These are phyloP conservation scores for Bombus pascuorum DNA, from an alignment of 1,140 invertebrate genomes.

Conservation along the genomic window DNA sequence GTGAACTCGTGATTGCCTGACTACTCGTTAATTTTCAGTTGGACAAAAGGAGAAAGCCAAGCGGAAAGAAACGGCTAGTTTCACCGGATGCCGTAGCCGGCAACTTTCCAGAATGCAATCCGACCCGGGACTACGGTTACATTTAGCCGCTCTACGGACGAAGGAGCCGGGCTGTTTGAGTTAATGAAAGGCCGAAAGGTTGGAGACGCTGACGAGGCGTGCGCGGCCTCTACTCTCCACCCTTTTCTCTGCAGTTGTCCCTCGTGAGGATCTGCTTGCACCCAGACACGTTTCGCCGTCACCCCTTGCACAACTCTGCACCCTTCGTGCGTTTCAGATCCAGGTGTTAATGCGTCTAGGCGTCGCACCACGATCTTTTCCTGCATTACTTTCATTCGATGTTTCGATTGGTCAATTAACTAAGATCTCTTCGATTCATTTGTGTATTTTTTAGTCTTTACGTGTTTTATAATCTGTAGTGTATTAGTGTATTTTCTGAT, in stretches of 20 bases:
- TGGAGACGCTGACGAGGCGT: conserved; percentile 73
- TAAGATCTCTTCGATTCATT: no score
- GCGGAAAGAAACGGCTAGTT: conserved; percentile 42
- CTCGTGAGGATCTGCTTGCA: conserved; percentile 24
- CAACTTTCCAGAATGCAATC: conserved; percentile 74
- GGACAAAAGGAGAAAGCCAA: conserved; percentile 44
- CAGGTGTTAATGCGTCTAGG: conserved; percentile 9
- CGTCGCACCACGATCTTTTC: background rate
- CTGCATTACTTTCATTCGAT: no score
- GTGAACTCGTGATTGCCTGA: conserved; percentile 41
- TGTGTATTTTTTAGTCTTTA: no score
- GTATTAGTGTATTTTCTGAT: no score
- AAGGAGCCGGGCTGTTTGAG: conserved; percentile 70
- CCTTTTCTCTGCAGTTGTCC: conserved; percentile 24
- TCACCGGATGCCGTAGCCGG: conserved; percentile 56
- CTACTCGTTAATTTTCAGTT: conserved; percentile 60
- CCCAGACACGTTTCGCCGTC: conserved; percentile 20
- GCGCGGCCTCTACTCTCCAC: conserved; percentile 4
- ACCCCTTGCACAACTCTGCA: no score
- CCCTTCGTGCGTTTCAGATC: no score
- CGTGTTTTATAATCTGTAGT: no score
- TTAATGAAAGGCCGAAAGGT: conserved; percentile 75
- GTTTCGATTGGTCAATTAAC: no score
- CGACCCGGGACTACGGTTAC: conserved; percentile 68
- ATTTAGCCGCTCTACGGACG: conserved; percentile 64